A percentile compares a stretch with the other conserved stretches of the same genome.
Evolutionary conservation across 2,797 vertebrate species (phyloP).

Genomic region (Anisognathus igniventris): DNA sequence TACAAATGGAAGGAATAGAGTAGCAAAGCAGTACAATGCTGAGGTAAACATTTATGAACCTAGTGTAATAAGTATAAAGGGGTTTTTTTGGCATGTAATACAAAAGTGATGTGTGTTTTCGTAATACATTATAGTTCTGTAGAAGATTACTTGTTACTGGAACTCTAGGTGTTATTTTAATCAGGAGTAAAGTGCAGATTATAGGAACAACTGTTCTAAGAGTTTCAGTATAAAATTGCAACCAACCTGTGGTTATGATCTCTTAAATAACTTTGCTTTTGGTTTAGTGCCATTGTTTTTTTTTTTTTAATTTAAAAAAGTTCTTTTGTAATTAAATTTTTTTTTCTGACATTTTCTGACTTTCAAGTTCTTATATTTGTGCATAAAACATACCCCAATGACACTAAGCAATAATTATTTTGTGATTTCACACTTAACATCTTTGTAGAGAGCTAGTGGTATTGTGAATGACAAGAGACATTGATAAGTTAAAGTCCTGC

Average conservation of each 20-base stretch:
- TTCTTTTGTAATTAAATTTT: conserved; percentile 74
- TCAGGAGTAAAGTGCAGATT: conserved; percentile 42
- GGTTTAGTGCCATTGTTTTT: conserved; percentile 72
- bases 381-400: background rate
- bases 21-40: background rate
- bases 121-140: conserved; percentile 34
- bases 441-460: background rate
- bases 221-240: conserved; percentile 38
- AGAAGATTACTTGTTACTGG: conserved; percentile 26
- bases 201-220: conserved; percentile 26
- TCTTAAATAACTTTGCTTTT: conserved; percentile 55
- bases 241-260: conserved; percentile 52
- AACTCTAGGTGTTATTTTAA: conserved; percentile 49
- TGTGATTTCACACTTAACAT: background rate
- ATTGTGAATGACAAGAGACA: background rate
- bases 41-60: conserved; percentile 40
- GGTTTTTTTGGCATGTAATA: background rate
- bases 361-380: conserved; percentile 45
- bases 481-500: background rate
- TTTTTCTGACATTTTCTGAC: conserved; percentile 57
- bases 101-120: conserved; percentile 22
- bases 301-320: conserved; percentile 65
- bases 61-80: conserved; percentile 45
- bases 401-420: background rate
- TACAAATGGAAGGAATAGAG: background rate